phyloP scores from a whole-genome alignment of 2,888 invertebrate species.

The Dione vanillae region DNA sequence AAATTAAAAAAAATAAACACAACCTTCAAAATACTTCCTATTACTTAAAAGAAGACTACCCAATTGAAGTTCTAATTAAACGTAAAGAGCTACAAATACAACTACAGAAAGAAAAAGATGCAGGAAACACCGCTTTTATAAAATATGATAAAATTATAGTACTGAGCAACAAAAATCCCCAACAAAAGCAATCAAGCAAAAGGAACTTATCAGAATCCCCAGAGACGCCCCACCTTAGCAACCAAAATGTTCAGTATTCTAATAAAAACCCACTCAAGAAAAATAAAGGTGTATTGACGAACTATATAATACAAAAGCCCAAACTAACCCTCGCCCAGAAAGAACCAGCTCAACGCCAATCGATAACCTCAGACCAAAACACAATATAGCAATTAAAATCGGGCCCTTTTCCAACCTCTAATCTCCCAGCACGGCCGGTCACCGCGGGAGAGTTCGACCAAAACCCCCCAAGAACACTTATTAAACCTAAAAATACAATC shows the following conservation, averaged over 20 bases:
- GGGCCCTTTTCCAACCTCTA: too few species aligned
- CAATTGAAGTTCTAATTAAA: too few species aligned
- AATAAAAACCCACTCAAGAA: slow-evolving; percentile 41
- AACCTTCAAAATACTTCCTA: too few species aligned
- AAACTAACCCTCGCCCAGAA: too few species aligned
- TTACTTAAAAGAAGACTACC: slow-evolving; percentile 38
- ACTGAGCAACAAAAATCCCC: slow-evolving; percentile 19
- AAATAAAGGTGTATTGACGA: slow-evolving; percentile 35
- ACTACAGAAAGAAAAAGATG: slow-evolving; percentile 39
- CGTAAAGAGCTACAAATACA: slow-evolving; percentile 42
- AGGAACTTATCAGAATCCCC: slow-evolving; percentile 25
- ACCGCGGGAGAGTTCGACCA: too few species aligned
- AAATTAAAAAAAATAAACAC: too few species aligned
- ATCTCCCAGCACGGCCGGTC: too few species aligned
- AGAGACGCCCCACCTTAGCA: slow-evolving; percentile 8
- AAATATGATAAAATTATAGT: too few species aligned
- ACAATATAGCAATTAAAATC: too few species aligned
- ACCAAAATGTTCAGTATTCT: slow-evolving; percentile 20
- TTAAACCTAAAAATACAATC: neutral
- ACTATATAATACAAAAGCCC: slow-evolving; percentile 40
- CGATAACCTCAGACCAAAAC: too few species aligned
- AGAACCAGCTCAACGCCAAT: too few species aligned
- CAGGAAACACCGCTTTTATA: slow-evolving; percentile 43
- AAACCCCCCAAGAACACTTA: too few species aligned
- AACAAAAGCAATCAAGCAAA: slow-evolving; percentile 25